These are phyloP conservation scores for Allobates femoralis DNA, from an alignment of 2,797 vertebrate species.

Conservation along the genomic window DNA sequence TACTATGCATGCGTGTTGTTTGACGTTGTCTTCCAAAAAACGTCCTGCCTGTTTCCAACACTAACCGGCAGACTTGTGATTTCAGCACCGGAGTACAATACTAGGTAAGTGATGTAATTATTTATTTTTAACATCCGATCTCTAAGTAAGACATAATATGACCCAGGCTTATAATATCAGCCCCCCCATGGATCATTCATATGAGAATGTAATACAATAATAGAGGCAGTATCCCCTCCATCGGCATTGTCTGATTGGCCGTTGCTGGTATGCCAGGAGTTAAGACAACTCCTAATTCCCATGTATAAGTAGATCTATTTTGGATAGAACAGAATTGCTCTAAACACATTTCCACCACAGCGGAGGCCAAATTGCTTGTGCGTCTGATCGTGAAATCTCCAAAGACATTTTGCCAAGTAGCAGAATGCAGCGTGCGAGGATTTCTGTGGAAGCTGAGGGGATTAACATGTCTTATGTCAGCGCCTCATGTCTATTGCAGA, in stretches of 20 bases:
- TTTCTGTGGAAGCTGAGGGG: conserved; percentile 39
- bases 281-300: conserved; percentile 34
- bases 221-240: too few species aligned
- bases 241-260: not conserved
- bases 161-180: not conserved
- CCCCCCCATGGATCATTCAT: not conserved
- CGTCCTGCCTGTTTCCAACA: not conserved
- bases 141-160: not conserved
- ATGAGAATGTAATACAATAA: not conserved
- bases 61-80: not conserved
- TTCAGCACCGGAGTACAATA: not conserved
- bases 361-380: conserved; percentile 33
- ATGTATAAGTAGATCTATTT: conserved; percentile 26
- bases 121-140: not conserved
- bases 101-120: not conserved
- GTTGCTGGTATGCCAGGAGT: conserved; percentile 8
- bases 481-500: conserved; percentile 37
- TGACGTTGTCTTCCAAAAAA: not conserved
- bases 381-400: conserved; percentile 38
- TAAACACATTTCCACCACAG: not conserved
- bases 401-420: conserved; percentile 35
- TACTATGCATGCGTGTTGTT: not conserved
- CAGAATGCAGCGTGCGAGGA: conserved; percentile 32
- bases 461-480: conserved; percentile 55
- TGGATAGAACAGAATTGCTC: not conserved